Conservation (phyloP, 1,140 invertebrate species). For the Lordiphosa stackelbergi region DNA sequence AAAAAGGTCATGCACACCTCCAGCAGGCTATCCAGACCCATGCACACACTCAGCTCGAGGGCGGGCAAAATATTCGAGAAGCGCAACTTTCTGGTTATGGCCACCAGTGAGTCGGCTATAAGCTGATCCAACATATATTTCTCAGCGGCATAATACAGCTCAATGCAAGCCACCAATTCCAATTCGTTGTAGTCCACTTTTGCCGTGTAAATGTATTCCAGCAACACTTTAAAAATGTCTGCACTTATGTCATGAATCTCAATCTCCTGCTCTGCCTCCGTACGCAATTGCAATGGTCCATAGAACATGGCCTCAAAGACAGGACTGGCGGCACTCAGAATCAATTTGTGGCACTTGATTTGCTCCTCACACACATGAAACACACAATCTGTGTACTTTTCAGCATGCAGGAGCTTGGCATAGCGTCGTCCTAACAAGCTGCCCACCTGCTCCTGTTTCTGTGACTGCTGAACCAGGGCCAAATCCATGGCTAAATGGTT, state of each 20-base stretch:
- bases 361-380: slow-evolving; percentile 59
- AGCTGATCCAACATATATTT: slow-evolving; percentile 73
- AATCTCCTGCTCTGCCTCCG: slow-evolving; percentile 77
- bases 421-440: slow-evolving; percentile 51
- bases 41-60: slow-evolving; percentile 64
- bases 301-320: slow-evolving; percentile 88
- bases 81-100: slow-evolving; percentile 58
- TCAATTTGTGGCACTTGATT: slow-evolving; percentile 81
- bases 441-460: slow-evolving; percentile 42
- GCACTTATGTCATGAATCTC: slow-evolving; percentile 70
- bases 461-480: slow-evolving; percentile 1
- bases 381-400: slow-evolving; percentile 69
- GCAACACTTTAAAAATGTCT: slow-evolving; percentile 57
- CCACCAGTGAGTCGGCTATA: slow-evolving; percentile 46
- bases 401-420: slow-evolving; percentile 48
- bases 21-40: slow-evolving; percentile 64
- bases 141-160: slow-evolving; percentile 73
- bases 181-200: slow-evolving; percentile 48
- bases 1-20: slow-evolving; percentile 70
- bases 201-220: slow-evolving; percentile 67
- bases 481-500: slow-evolving; percentile 27
- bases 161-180: slow-evolving; percentile 62
- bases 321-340: slow-evolving; percentile 83
- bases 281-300: slow-evolving; percentile 78
- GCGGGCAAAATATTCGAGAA: slow-evolving; percentile 70